A percentile compares a stretch with the other conserved stretches of the same genome.
phyloP scores from a whole-genome alignment of 2,113 vertebrate genomes.

The Recurvirostra avosetta region DNA sequence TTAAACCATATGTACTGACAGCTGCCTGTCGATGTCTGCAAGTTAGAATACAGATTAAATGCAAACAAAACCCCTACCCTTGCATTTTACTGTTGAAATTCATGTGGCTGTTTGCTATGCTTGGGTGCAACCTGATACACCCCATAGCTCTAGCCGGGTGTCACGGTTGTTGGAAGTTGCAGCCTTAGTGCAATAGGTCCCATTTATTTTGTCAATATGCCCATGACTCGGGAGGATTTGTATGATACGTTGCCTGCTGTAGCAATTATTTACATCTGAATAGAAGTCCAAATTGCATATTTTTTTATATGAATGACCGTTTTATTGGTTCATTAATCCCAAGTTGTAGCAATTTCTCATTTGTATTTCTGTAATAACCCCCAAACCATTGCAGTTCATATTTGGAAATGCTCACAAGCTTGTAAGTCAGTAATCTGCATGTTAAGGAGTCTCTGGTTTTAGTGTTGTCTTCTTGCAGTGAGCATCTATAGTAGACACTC shows the following conservation, averaged over 20 bases:
- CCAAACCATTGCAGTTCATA: neutral
- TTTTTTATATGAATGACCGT: neutral
- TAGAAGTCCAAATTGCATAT: neutral
- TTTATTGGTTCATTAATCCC: slow-evolving; percentile 41
- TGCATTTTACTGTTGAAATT: neutral
- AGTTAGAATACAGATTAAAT: neutral
- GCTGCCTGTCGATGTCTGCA: neutral
- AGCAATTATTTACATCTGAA: slow-evolving; percentile 25
- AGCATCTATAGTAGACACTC: neutral
- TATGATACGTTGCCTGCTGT: neutral
- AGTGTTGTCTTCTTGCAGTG: neutral
- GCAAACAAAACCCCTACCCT: neutral
- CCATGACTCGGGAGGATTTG: neutral
- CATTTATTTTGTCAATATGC: slow-evolving; percentile 18
- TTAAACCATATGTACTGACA: fast-evolving
- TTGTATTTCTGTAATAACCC: neutral
- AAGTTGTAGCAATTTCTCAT: neutral
- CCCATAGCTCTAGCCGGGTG: neutral
- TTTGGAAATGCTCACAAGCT: neutral
- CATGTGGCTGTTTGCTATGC: neutral
- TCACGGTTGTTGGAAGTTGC: neutral
- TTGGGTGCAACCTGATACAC: neutral
- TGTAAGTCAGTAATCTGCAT: neutral
- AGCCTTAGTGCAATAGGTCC: neutral
- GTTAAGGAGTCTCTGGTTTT: neutral